phyloP scores from a whole-genome alignment of 2,113 vertebrate genomes.

The Gorsachius goisagi region DNA sequence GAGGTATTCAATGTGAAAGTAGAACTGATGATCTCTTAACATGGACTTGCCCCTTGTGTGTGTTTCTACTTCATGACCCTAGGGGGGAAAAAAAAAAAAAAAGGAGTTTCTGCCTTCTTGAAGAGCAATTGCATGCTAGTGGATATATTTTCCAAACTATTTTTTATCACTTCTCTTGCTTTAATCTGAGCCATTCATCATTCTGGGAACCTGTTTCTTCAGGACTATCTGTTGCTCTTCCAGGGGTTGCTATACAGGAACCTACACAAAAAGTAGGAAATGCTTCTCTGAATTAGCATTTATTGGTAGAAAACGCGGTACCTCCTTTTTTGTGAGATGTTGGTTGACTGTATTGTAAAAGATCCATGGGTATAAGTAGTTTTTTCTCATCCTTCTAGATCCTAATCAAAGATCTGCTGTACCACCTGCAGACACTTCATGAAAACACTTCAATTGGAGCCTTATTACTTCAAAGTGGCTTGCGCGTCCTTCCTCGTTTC shows the following conservation, averaged over 20 bases:
- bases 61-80: neutral
- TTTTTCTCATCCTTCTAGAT: neutral
- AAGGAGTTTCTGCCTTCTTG: neutral
- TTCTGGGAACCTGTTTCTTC: neutral
- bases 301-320: neutral
- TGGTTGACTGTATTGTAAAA: neutral
- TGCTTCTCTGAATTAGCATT: neutral
- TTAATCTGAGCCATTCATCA: neutral
- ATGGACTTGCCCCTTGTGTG: neutral
- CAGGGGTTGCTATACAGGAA: neutral
- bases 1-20: neutral
- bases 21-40: neutral
- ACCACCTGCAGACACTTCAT: neutral
- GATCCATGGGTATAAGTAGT: neutral
- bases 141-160: neutral
- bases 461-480: neutral
- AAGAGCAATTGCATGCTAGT: neutral
- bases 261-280: neutral
- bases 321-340: neutral
- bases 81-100: too few species aligned
- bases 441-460: neutral
- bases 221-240: neutral
- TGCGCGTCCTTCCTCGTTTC: neutral
- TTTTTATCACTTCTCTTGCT: neutral
- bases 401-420: neutral